Percentiles rank a stretch among this genome's conserved stretches.
Evolutionary conservation across 2,797 vertebrate species (phyloP).

Genomic region (Myioborus miniatus): DNA sequence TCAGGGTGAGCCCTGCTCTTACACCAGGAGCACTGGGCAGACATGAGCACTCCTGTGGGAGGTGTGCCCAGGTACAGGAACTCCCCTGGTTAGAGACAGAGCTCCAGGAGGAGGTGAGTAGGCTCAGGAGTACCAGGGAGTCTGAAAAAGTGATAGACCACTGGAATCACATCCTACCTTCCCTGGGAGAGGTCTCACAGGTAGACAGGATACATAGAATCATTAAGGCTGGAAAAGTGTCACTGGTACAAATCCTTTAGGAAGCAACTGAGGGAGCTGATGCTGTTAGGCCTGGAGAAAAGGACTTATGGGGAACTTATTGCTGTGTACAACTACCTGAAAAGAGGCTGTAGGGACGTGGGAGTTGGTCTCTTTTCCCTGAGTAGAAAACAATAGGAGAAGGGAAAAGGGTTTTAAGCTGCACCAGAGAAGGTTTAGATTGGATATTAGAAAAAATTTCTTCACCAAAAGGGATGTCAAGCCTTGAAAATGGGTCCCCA

Average conservation of each 20-base stretch:
- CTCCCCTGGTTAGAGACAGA: neutral
- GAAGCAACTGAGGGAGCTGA: neutral
- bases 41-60: neutral
- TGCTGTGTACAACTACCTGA: neutral
- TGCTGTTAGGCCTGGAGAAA: neutral
- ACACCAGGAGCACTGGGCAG: accelerated
- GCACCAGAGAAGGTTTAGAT: neutral
- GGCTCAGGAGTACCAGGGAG: neutral
- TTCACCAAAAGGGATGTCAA: accelerated
- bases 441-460: neutral
- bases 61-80: neutral
- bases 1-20: no score
- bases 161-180: neutral
- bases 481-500: neutral
- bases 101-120: neutral
- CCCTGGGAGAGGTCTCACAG: neutral
- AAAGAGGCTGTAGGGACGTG: neutral
- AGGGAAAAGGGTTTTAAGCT: neutral
- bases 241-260: no score
- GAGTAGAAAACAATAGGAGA: neutral
- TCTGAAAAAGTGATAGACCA: neutral
- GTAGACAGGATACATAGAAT: neutral
- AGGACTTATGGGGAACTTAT: accelerated
- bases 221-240: neutral
- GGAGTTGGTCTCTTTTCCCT: neutral